phyloP scores from a whole-genome alignment of 2,888 invertebrate species.

The Ommatoiulus sabulosus region DNA sequence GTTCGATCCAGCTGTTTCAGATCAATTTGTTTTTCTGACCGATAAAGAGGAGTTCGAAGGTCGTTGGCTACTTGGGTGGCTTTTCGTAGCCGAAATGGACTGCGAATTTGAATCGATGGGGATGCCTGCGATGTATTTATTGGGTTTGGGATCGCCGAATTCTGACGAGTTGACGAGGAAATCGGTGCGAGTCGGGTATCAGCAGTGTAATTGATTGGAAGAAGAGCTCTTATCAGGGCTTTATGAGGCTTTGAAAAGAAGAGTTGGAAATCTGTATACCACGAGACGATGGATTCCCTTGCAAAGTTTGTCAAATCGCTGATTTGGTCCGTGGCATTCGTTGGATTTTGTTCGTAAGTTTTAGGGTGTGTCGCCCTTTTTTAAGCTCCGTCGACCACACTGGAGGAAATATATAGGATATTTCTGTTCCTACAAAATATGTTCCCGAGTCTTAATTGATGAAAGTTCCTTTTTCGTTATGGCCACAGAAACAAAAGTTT shows the following conservation, averaged over 20 bases:
- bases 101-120: neutral
- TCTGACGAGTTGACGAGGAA: neutral
- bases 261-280: neutral
- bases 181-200: neutral
- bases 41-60: neutral
- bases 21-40: neutral
- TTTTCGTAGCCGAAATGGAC: neutral
- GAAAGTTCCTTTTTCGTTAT: too few relatives aligned
- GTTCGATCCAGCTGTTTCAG: neutral
- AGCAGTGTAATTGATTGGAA: neutral
- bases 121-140: constrained; percentile 18
- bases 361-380: neutral
- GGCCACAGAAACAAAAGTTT: too few relatives aligned
- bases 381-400: too few relatives aligned
- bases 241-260: neutral
- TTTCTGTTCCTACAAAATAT: too few relatives aligned
- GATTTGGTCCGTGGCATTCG: neutral
- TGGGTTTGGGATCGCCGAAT: neutral
- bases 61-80: constrained; percentile 24
- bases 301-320: neutral
- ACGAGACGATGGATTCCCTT: neutral
- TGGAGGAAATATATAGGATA: too few relatives aligned
- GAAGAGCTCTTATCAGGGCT: neutral
- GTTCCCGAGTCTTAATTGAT: too few relatives aligned
- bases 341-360: neutral